These are phyloP conservation scores for Eucera pruinosa DNA, from an alignment of 2,888 invertebrate species.

Conservation along the genomic window DNA sequence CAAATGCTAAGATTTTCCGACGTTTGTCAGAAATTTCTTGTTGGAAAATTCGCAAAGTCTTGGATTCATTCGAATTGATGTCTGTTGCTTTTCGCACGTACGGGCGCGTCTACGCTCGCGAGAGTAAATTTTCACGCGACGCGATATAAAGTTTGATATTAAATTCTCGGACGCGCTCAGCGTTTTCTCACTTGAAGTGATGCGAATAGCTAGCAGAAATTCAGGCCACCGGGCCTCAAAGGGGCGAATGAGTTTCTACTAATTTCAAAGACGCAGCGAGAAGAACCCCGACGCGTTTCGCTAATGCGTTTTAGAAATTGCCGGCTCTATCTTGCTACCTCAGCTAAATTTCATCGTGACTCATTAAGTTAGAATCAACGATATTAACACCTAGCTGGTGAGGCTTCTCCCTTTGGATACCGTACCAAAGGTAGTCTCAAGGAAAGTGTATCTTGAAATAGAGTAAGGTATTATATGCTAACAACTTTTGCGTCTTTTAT, in stretches of 20 bases:
- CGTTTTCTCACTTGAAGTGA: conserved; percentile 28
- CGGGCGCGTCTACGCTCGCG: neutral
- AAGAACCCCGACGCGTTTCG: conserved; percentile 20
- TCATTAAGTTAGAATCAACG: conserved; percentile 20
- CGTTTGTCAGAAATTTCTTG: neutral
- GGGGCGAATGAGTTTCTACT: conserved; percentile 34
- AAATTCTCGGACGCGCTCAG: conserved; percentile 36
- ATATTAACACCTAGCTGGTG: conserved; percentile 2
- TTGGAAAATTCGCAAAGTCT: neutral
- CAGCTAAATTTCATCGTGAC: conserved; percentile 12
- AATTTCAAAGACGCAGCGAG: conserved; percentile 30
- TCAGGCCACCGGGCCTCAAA: conserved; percentile 28
- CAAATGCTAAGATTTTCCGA: neutral
- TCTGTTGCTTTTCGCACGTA: neutral
- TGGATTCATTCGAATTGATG: neutral
- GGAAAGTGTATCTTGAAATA: neutral
- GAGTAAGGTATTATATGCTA: neutral
- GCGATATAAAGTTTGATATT: conserved; percentile 29
- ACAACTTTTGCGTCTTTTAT: too few species aligned
- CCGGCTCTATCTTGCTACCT: neutral
- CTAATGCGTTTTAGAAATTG: conserved; percentile 27
- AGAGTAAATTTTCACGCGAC: conserved; percentile 9
- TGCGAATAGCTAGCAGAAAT: conserved; percentile 35
- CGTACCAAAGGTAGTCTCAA: neutral
- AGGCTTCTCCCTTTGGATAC: neutral